Evolutionary conservation across 2,888 invertebrate species (phyloP), one percentile per base, ranked within the genome.

Genomic region (Noctua janthina): DNA sequence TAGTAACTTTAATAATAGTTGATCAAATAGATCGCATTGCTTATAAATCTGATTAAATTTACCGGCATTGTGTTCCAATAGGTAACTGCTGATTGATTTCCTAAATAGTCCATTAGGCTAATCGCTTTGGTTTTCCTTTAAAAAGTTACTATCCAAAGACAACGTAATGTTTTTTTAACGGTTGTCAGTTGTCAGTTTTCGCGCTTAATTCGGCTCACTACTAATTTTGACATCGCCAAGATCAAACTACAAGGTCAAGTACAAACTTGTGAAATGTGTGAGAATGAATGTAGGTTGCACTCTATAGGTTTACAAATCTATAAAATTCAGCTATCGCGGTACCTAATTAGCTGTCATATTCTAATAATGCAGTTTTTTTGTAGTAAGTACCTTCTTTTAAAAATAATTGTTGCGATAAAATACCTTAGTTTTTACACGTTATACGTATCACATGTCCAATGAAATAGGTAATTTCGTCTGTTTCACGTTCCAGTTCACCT

Each of bases 221-320:
- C 75, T 56, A 79, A 88, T 89, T 83, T 89, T 83, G 79, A 87
- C 83, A 84, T 83, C 56, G 54, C 54, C 51, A 67, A 72, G 84
- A 43, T 89, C 88, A 66, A 79, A n/a, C n/a, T n/a, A n/a, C n/a
- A n/a, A 74, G 84, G 85, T 89, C 88, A 88, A 89, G 87, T 81
- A 84, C 84, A 66, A 70, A 46, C 46, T 88, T 87, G 35, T 67
- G 81, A 82, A 85, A 82, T 64, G 59, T 77, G 51, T 68, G 78
- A 67, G 70, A 56, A 76, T 66, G 51, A 74, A 67, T 56, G 62
- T 68, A 56, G 11, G 46, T 64, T 75, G 29, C 69, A 66, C 35
- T 73, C 17, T 39, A 39, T 39, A 5, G 39, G 39, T 39, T 5
- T 5, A 39, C 56, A 59, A 59, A 59, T 11, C 10, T n/a, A 59